Base-by-base conservation (phyloP, 2,113 vertebrate species). In the Mugil cephalus region DNA sequence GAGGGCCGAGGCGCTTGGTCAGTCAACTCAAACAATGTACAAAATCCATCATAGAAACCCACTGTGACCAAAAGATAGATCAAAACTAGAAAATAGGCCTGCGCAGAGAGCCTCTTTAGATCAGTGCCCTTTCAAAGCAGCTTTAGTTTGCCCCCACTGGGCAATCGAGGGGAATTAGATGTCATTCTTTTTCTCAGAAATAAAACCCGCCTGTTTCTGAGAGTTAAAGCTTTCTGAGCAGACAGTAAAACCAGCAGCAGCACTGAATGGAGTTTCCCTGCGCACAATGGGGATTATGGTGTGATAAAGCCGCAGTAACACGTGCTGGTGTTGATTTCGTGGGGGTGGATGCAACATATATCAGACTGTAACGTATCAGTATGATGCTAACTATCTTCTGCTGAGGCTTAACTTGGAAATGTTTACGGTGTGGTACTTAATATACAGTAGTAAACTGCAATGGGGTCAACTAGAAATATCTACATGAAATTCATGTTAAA, bases 51-150 rank as follows among this genome's bases (percentile, higher is more conserved):
- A 48, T 1, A 56, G 56, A 77, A 74, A 77, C 72, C 71, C 45
- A 69, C 71, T 71, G 71, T 35, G 85, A 65, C 69, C 83, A 46
- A 84, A 46, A 86, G 80, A 90, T 82, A 83, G 78, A 90, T 87
- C 74, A 87, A 82, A 79, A 74, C 50, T 42, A 68, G 67, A 72
- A 89, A 82, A 90, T 86, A 83, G 77, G 79, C 79, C 67, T 8
- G 4, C 35, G 76, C 72, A 77, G 61, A 42, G 69, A 77, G 80
- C 68, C 81, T 79, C 72, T 79, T 84, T 83, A 86, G 78, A 90
- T 88, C 79, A 73, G 68, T 80, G 77, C 83, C 83, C 87, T 91
- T 85, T 86, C 78, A 88, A 87, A 88, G 85, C 88, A 86, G 91
- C 91, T 93, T 93, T 89, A 79, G 47, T 72, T 87, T 69, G 42